Conservation (phyloP, 1,140 invertebrate genomes). For the Ostrea denselamellosa region DNA sequence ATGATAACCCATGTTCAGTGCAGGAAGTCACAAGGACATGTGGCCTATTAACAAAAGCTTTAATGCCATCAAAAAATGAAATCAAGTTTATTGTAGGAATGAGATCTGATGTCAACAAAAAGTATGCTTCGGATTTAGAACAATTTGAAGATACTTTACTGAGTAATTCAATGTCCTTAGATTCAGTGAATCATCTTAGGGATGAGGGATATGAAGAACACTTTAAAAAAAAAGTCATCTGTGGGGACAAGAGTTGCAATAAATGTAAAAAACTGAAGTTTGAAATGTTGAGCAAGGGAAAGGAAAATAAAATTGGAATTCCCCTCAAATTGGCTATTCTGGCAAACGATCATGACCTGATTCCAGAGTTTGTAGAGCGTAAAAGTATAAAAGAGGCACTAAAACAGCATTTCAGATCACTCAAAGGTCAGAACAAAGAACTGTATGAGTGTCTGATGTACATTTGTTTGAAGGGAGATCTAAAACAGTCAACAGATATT, state of each 20-base stretch:
- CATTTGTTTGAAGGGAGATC: neutral
- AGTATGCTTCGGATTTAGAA: neutral
- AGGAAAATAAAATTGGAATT: constrained; percentile 23
- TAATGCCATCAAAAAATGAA: neutral
- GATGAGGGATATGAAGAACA: neutral
- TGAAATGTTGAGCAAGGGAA: neutral
- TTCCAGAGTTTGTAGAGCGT: neutral
- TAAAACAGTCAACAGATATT: neutral
- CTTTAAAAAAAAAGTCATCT: neutral
- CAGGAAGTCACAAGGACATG: neutral
- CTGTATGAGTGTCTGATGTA: constrained; percentile 11
- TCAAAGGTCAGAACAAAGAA: neutral
- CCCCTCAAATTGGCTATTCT: neutral
- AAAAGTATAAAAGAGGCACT: neutral
- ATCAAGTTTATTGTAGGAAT: constrained; percentile 11
- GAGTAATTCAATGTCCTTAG: neutral
- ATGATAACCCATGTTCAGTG: neutral
- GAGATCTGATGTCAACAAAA: constrained; percentile 7
- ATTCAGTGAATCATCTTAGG: neutral
- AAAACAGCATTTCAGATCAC: neutral
- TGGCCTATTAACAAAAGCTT: neutral
- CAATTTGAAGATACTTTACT: neutral
- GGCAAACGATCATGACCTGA: neutral
- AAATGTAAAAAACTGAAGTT: neutral
- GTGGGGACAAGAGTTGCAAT: neutral